Evolutionary conservation across 2,797 vertebrate species (phyloP), one percentile per base, ranked within the genome.

Genomic region (Acipenser oxyrinchus): DNA sequence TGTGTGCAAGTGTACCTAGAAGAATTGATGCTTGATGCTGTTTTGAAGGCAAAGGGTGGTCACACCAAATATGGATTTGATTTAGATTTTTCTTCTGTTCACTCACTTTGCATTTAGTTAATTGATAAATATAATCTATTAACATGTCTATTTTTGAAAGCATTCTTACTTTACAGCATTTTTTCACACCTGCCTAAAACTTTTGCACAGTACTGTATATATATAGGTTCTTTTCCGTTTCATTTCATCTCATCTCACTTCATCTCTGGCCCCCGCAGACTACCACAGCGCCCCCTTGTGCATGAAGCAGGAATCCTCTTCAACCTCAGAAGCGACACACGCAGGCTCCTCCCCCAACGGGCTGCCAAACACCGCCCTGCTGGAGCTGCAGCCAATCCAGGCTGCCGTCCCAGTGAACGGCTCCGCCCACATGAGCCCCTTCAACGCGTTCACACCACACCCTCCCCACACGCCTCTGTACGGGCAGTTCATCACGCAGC

Each of bases 251-350:
- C 71, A 71, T 73, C 72, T 60, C 72, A 49, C 73, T 51, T 70
- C 60, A 62, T 77, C 71, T 79, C 71, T 72, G 77, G 70, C 81
- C 80, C 50, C 78, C 71, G 82, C 86, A 92, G 93, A 93, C 75
- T 76, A 87, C 71, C 85, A 78, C 86, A 87, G 77, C 71, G 77
- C 81, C 82, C 77, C 82, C 89, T 88, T 93, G 80, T 94, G 90
- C 83, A 89, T 94, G 76, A 95, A 94, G 89, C 93, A 94, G 88
- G 92, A 95, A 89, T 84, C 90, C 80, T 90, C 88, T 82, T n/a
- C 52, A 2, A 37, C 23, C 83, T 88, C 90, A 3, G 92, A 93
- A 69, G 88, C 88, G 74, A 89, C 89, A 80, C 90, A 89, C 79
- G 87, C 89, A 48, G 92, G 91, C 81, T 88, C 91, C 80, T 93